These are phyloP conservation scores for Naja naja DNA, from an alignment of 2,113 vertebrate genomes.

Conservation along the genomic window DNA sequence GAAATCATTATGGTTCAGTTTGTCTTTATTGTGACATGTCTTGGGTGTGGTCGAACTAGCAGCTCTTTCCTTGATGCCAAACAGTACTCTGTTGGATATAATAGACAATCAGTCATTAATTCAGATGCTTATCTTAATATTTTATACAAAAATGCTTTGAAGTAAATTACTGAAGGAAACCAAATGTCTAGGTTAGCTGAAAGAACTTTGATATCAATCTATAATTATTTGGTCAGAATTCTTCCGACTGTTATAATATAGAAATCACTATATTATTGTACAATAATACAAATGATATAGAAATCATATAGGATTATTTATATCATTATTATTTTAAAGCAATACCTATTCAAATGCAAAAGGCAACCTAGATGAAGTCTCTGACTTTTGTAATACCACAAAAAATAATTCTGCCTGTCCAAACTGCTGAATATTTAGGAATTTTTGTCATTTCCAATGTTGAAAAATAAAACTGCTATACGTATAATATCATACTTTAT, in stretches of 20 bases:
- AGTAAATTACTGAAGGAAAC: neutral
- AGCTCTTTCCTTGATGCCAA: slow-evolving; percentile 12
- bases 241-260: neutral
- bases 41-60: neutral
- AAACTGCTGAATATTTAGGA: neutral
- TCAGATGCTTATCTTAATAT: neutral
- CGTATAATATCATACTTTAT: neutral
- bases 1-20: accelerated
- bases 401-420: neutral
- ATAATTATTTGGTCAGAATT: neutral
- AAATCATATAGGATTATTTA: neutral
- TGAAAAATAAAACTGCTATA: neutral
- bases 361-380: neutral
- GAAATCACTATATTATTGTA: neutral
- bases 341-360: neutral
- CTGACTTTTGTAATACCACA: neutral
- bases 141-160: neutral
- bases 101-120: neutral
- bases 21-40: neutral
- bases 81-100: neutral
- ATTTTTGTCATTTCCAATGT: neutral
- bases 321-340: neutral
- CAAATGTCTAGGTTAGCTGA: neutral
- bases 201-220: neutral
- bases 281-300: neutral